Evolutionary conservation across 1,140 invertebrate genomes (phyloP), one percentile per base, ranked within the genome.

Genomic region (Euborellia annulipes): DNA sequence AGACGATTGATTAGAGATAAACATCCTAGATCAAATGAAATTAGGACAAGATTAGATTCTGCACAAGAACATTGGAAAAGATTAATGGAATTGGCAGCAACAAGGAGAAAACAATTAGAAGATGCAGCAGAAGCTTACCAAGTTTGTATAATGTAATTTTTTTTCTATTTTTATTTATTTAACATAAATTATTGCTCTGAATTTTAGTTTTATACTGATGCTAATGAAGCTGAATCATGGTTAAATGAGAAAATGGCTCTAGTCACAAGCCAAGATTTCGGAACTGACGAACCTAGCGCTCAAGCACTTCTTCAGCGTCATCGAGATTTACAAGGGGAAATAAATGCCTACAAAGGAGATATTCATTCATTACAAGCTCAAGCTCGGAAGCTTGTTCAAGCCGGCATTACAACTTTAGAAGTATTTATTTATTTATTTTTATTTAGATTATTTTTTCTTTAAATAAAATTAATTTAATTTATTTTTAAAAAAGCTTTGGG

Each of bases 141-240:
- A 68, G 78, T 82, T 18, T 23, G 40, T 39, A 50, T 30, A 22
- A 32, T 38, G 17, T 41, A 27, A 38, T 47, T 43, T 36, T n/a
- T n/a, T 46, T 48, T 18, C 36, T 41, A 36, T 42, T 36, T 6
- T 42, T 27, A 11, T 27, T 27, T 27, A 27, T 27, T 6, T 27
- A 27, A 27, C 11, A 27, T 27, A 4, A 27, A 6, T 27, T 27
- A 6, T 27, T 27, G 11, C 11, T 27, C 11, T 27, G 23, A 6
- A 27, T 27, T 59, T 13, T 71, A 90, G 72, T 95, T 92, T 66
- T 93, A 92, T 59, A 82, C 89, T 2, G 93, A 98, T 66, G 92
- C 91, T 0, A 96, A 98, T 63, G 94, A 98, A 61, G 85, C 91
- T 0, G 93, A 97, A 56, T 94, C 90, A 0, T 98, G 92, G 91